Conservation (phyloP, 2,888 invertebrate genomes). For the Morpho achilles region DNA sequence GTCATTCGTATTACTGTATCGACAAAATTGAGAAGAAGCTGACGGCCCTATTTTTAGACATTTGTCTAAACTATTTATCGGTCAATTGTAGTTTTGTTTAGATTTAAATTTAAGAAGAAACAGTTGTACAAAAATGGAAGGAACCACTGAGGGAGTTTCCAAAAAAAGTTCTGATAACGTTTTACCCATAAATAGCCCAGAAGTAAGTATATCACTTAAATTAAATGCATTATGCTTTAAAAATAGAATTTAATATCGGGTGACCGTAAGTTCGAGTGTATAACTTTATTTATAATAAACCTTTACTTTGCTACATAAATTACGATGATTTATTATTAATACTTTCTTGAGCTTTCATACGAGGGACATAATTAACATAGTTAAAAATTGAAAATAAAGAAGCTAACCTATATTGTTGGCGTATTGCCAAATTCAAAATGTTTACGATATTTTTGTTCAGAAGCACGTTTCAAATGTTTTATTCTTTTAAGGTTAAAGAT, state of each 20-base stretch:
- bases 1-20: not conserved
- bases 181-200: slow-evolving; percentile 39
- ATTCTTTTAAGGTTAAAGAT: slow-evolving; percentile 60
- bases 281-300: not conserved
- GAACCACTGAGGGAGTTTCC: slow-evolving; percentile 47
- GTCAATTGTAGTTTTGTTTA: slow-evolving; percentile 23
- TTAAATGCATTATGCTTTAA: slow-evolving; percentile 42
- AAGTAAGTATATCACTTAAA: slow-evolving; percentile 43
- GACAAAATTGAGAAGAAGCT: not conserved
- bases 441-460: slow-evolving; percentile 73
- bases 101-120: slow-evolving; percentile 9
- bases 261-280: slow-evolving; percentile 42
- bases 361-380: no score
- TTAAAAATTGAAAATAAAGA: slow-evolving; percentile 1
- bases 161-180: slow-evolving; percentile 48
- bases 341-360: no score
- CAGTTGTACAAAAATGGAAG: slow-evolving; percentile 51
- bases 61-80: slow-evolving; percentile 3
- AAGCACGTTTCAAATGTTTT: slow-evolving; percentile 60
- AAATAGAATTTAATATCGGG: slow-evolving; percentile 64
- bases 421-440: slow-evolving; percentile 54
- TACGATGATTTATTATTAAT: not conserved
- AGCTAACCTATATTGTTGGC: slow-evolving; percentile 65
- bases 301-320: not conserved
- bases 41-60: slow-evolving; percentile 13